Evolutionary conservation across 2,113 vertebrate genomes (phyloP).

Genomic region (Cyphomyrus plagiostoma): DNA sequence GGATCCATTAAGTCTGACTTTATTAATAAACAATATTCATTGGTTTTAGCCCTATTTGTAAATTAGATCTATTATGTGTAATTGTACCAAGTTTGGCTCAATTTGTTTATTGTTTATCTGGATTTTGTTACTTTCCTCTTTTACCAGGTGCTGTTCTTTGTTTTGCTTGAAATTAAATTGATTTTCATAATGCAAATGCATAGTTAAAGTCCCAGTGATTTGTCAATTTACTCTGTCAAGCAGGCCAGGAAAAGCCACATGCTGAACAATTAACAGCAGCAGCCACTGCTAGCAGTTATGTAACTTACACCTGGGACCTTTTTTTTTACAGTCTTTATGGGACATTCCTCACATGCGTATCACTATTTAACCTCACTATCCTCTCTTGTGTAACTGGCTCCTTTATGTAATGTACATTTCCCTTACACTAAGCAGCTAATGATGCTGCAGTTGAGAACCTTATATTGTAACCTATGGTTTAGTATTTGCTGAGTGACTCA

Average conservation of each 20-base stretch:
- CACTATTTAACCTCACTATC: background rate
- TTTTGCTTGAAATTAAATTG: background rate
- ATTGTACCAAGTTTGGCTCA: background rate
- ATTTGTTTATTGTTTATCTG: background rate
- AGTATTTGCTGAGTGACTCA: background rate
- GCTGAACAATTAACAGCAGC: background rate
- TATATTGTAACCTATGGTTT: background rate
- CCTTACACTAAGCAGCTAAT: background rate
- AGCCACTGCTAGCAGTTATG: too few species aligned
- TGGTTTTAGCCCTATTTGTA: background rate
- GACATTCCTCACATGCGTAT: background rate
- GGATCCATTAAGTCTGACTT: background rate
- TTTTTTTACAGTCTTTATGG: background rate
- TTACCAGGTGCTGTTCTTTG: background rate
- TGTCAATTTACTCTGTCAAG: slow-evolving; percentile 4
- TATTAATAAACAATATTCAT: background rate
- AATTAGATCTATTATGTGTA: background rate
- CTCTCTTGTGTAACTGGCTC: background rate
- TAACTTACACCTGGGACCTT: background rate
- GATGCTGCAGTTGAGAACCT: background rate
- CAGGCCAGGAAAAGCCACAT: background rate
- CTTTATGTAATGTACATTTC: background rate
- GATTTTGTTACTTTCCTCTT: background rate
- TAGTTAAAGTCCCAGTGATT: background rate
- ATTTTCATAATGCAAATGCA: background rate